Evolutionary conservation across 64 coral and sea anemone species (phyloP), one percentile per base, ranked within the genome.

Genomic region (Actinia tenebrosa): DNA sequence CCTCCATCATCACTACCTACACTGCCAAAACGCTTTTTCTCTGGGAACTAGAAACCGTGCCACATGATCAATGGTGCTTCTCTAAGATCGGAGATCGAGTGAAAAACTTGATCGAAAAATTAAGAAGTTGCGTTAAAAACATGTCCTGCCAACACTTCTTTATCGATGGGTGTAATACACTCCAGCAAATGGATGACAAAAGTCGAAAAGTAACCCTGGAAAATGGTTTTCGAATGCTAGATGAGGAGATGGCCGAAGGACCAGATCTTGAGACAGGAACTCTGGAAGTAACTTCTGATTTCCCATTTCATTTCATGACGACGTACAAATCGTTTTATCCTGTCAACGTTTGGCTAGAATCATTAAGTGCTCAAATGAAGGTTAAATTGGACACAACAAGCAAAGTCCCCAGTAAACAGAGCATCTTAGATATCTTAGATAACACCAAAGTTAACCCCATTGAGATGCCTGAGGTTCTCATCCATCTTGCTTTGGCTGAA

Each of bases 131-230:
- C 23, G 71, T 90, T 4, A 60, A 90, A 14, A 85, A 86, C 25
- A 90, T 80, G 69, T 63, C 71, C 71, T 90, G 82, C 42, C 89
- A 44, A 44, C 89, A 90, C 46, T 90, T 59, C 37, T 90, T 90
- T 56, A 79, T 90, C 17, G 42, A 43, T 44, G 89, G 53, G 1
- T 90, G 27, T 44, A 90, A 90, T 56, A 85, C 69, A 5, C 89
- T 90, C 54, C 81, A 90, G 17, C 64, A 90, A 79, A 85, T 90
- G 89, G 89, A 90, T 61, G 83, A 90, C 16, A 61, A 90, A 11
- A 90, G 89, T 68, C 25, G 53, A 17, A 45, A 79, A 46, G 66
- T 79, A 17, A 85, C 89, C 42, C 16, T 90, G 17, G 83, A 90
- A 20, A 55, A 58, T 85, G 89, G 89, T 0, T 90, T 90, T 78